A percentile compares a stretch with the other conserved stretches of the same genome.
phyloP scores from a whole-genome alignment of 1,140 invertebrate genomes.

The Drosophila seguyi region DNA sequence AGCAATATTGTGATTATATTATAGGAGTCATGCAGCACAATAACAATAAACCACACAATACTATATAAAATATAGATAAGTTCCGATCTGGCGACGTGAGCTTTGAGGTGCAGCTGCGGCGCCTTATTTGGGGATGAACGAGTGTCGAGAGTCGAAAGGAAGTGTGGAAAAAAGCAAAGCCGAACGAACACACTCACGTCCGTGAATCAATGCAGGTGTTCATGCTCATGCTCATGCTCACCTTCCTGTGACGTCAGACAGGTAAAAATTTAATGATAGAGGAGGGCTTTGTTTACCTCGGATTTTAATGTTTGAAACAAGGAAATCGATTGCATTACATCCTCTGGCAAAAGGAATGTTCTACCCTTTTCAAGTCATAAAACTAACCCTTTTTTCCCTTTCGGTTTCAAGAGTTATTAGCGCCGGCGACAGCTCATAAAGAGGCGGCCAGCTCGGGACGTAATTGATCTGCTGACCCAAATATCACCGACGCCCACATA shows the following conservation, averaged over 20 bases:
- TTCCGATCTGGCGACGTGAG: constrained; percentile 37
- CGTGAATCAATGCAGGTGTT: constrained; percentile 69
- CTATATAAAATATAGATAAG: constrained; percentile 9
- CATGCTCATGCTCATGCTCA: constrained; percentile 41
- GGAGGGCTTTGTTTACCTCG: constrained; percentile 1
- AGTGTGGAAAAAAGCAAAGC: constrained; percentile 36
- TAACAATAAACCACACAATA: neutral
- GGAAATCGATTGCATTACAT: constrained; percentile 2
- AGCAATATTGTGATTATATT: constrained; percentile 30
- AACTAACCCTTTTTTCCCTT: constrained; percentile 38
- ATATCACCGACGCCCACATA: constrained; percentile 62
- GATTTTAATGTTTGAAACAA: neutral
- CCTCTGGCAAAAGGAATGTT: constrained; percentile 3
- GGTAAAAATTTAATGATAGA: neutral
- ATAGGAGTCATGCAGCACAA: constrained; percentile 28
- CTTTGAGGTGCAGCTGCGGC: constrained; percentile 58
- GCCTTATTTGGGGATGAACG: constrained; percentile 57
- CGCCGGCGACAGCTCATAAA: constrained; percentile 52
- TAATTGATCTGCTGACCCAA: constrained; percentile 52
- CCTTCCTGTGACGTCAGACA: constrained; percentile 48
- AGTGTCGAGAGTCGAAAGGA: constrained; percentile 55
- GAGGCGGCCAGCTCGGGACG: constrained; percentile 3
- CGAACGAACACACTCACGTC: constrained; percentile 17
- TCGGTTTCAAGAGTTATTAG: constrained; percentile 21
- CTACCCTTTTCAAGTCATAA: constrained; percentile 42